Base-by-base conservation (phyloP, 2,797 vertebrate species). In the Epinephelus coioides region DNA sequence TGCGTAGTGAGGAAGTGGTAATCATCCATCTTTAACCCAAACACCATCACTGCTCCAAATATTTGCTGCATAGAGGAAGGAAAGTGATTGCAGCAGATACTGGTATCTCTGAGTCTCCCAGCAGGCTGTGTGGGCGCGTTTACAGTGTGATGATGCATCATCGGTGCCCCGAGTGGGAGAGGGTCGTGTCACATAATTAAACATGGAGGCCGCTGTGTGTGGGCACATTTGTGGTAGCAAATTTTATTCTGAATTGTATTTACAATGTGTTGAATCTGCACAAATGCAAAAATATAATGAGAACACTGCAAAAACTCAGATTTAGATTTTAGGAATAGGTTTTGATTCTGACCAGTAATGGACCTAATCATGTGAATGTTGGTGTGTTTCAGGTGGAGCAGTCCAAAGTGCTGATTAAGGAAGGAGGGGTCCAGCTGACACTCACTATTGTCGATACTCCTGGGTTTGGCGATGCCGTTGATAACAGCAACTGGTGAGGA, bases 381-480 rank as follows among this genome's bases (percentile, higher is more conserved):
- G 79, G 19, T 81, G 61, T 84, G 71, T 86, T 88, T 51, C 84
- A 96, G 96, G 96, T 96, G 77, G 96, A 96, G 79, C 96, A 96
- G 81, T 96, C 95, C 47, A 96, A 96, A 89, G 96, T 96, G 18
- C 89, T 96, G 83, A 90, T 96, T 46, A 96, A 96, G 76, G 96
- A 96, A 68, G 96, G 96, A 1, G 95, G 96, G 0, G 96, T 96
- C 78, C 95, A 96, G 84, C 94, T 96, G 79, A 96, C 95, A 0
- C 94, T 96, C 76, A 96, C 96, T 64, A 96, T 96, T 5, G 96
- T 96, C 2, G 96, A 96, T 73, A 96, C 96, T 1, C 96, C 96
- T 5, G 96, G 96, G 5, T 96, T 96, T 66, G 96, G 96, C 46
- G 96, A 96, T 60, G 96, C 96, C 0, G 96, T 96, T 72, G 96